Base-by-base conservation (phyloP, 2,888 invertebrate species). In the Xanthia togata region DNA sequence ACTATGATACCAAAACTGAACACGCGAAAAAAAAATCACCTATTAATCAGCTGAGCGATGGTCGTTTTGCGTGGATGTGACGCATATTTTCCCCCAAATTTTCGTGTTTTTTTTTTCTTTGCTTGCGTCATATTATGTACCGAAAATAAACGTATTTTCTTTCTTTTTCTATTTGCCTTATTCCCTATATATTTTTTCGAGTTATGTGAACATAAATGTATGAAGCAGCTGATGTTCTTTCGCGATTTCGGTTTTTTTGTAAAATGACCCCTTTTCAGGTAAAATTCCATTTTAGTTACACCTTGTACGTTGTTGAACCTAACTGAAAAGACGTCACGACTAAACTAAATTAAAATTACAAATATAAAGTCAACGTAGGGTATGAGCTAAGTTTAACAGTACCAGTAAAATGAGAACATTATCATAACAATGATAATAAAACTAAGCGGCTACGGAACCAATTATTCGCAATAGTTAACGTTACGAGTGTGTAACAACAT, bases 401-500 rank as follows among this genome's bases (percentile, higher is more conserved):
- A 44, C 14, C 23, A 55, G 26, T 81, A 65, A 69, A 44, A 44
- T 64, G 20, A 26, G 63, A 59, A 60, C 57, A 57, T 73, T 47
- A 73, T 60, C 59, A 62, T 82, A 71, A 70, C 77, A 82, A 70
- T 79, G 8, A 70, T 69, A 69, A 77, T 81, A 76, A 68, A 79
- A 75, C 23, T 47, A 35, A 67, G 41, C 14, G 53, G 59, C 68
- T 79, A 63, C 67, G 73, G 62, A 74, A 79, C 65, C 67, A 78
- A 74, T 83, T 79, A 78, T 67, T 73, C 41, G 31, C 26, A 78
- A 69, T 70, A 75, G 79, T 78, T 71, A 78, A 76, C 65, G 60
- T 79, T 74, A 73, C 70, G 62, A 78, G 76, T 82, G 68, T 81
- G 80, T 79, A 87, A 87, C 80, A 79, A 84, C 79, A 85, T 87